These are phyloP conservation scores for Ophraella communa DNA, from an alignment of 2,888 invertebrate species.

Conservation along the genomic window DNA sequence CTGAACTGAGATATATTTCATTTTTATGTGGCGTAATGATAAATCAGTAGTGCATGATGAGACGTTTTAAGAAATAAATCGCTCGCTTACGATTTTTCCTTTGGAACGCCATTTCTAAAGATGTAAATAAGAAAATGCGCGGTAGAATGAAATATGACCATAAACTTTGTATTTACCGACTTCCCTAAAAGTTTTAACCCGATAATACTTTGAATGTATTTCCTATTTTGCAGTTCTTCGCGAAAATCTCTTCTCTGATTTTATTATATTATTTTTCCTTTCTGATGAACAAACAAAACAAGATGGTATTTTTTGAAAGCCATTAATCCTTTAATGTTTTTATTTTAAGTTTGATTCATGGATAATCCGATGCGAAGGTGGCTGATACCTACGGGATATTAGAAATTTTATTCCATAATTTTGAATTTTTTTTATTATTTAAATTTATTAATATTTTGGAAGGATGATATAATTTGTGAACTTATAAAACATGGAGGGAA, in stretches of 20 bases:
- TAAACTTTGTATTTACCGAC: slow-evolving; percentile 13
- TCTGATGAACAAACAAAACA: not conserved
- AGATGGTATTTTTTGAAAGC: not conserved
- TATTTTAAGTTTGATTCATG: too few species aligned
- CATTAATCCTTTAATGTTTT: too few species aligned
- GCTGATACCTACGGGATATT: too few species aligned
- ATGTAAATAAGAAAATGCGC: slow-evolving; percentile 22
- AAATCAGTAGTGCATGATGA: slow-evolving; percentile 21
- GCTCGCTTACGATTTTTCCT: slow-evolving; percentile 12
- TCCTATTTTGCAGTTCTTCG: slow-evolving; percentile 11
- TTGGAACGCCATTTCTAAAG: slow-evolving; percentile 11
- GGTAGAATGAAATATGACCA: slow-evolving; percentile 16
- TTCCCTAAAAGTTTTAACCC: slow-evolving; percentile 14
- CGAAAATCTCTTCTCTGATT: not conserved
- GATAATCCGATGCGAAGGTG: too few species aligned
- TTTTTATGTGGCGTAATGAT: slow-evolving; percentile 15
- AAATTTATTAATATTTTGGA: too few species aligned
- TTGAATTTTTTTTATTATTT: too few species aligned
- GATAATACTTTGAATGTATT: slow-evolving; percentile 21
- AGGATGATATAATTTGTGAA: too few species aligned
- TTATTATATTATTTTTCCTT: slow-evolving; percentile 2
- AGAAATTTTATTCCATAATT: too few species aligned
- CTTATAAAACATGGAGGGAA: too few species aligned
- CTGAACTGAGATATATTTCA: slow-evolving; percentile 15
- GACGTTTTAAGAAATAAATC: slow-evolving; percentile 17